Evolutionary conservation across 2,888 invertebrate genomes (phyloP).

Genomic region (Nemoura dubitans): DNA sequence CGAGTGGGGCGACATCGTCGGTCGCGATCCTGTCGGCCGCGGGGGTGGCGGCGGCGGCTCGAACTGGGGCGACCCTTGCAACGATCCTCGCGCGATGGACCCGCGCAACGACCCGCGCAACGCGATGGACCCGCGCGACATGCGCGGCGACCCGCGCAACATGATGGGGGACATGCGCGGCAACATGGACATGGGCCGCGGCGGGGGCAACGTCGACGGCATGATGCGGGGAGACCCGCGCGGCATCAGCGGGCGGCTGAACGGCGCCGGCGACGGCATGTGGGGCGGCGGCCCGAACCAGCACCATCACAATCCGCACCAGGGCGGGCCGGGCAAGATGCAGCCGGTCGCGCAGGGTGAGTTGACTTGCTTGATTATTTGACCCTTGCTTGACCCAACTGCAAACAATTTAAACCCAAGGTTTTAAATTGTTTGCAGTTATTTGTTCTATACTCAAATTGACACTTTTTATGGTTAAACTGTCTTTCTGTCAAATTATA

Average conservation of each 20-base stretch:
- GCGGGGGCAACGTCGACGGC: conserved; percentile 64
- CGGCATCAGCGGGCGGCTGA: conserved; percentile 84
- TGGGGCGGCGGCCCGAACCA: conserved; percentile 70
- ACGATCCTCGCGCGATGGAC: conserved; percentile 49
- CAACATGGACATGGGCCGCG: conserved; percentile 59
- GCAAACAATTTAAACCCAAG: too few species aligned
- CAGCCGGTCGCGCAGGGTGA: conserved; percentile 48
- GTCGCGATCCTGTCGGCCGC: conserved; percentile 57
- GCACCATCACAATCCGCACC: conserved; percentile 62
- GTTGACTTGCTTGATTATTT: background rate
- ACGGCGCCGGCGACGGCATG: conserved; percentile 77
- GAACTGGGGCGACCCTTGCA: conserved; percentile 57
- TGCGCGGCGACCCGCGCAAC: conserved; percentile 60
- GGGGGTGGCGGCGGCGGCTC: conserved; percentile 66
- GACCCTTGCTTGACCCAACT: too few species aligned
- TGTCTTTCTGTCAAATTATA: too few species aligned
- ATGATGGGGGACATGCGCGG: conserved; percentile 53
- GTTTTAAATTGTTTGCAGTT: too few species aligned
- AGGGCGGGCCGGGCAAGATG: conserved; percentile 63
- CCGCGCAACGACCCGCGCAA: conserved; percentile 60
- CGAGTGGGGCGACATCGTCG: conserved; percentile 66
- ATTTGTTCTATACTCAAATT: too few species aligned
- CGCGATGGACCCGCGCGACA: conserved; percentile 66
- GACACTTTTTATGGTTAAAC: too few species aligned
- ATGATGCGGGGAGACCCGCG: conserved; percentile 74